These are phyloP conservation scores for Urosaurus nigricauda DNA, from an alignment of 2,797 vertebrate genomes.

Conservation along the genomic window DNA sequence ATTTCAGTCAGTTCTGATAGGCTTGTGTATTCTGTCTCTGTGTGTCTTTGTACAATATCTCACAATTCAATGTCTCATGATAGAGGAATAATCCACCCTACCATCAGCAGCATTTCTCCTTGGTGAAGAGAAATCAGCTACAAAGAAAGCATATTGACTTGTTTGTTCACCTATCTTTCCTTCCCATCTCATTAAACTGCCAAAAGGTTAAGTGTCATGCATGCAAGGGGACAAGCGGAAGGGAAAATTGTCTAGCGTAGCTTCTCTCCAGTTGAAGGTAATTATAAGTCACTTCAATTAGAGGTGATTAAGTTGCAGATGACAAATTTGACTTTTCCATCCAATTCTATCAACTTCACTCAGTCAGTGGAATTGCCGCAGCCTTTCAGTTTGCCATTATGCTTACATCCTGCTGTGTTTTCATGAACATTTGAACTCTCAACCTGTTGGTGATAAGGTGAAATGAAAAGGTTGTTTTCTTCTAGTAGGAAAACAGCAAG, in stretches of 20 bases:
- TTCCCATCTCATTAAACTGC: neutral
- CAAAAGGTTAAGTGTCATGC: slow-evolving; percentile 8
- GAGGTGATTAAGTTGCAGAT: slow-evolving; percentile 47
- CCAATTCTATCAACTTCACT: neutral
- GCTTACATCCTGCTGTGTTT: accelerated
- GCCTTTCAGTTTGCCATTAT: neutral
- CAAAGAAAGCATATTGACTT: neutral
- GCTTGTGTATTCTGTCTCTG: too few relatives aligned
- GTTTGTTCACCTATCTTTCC: neutral
- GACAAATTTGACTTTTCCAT: slow-evolving; percentile 42
- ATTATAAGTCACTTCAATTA: slow-evolving; percentile 50
- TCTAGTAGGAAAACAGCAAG: neutral
- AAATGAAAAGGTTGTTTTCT: neutral
- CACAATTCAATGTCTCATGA: neutral
- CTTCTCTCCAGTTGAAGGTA: neutral
- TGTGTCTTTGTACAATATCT: too few relatives aligned
- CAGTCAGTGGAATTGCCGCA: neutral
- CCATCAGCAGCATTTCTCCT: neutral
- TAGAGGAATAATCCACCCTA: neutral
- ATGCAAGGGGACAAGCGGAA: neutral
- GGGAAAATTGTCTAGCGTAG: neutral
- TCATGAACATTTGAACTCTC: neutral
- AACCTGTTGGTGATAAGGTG: neutral
- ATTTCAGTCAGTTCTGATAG: neutral
- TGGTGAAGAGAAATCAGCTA: neutral